phyloP scores from a whole-genome alignment of 2,888 invertebrate species.

The Hetaerina titia region DNA sequence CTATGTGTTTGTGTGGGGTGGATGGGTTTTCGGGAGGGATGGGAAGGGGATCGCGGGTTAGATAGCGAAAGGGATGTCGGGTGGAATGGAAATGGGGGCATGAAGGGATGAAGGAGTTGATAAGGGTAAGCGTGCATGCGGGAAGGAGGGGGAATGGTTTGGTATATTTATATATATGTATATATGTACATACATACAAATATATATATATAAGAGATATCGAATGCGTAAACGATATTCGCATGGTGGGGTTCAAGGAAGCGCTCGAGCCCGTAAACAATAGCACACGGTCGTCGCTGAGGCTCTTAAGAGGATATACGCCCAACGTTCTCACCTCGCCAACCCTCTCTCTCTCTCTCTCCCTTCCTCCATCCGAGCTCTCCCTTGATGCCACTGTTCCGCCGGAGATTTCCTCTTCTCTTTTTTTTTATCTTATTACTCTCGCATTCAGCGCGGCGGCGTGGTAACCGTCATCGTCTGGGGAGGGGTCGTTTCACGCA shows the following conservation, averaged over 20 bases:
- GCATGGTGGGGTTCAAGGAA: not conserved
- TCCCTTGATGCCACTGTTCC: not conserved
- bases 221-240: not conserved
- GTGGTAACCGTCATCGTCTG: not conserved
- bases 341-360: too few species aligned
- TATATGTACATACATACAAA: not conserved
- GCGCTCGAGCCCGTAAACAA: conserved; percentile 1
- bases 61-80: conserved; percentile 12
- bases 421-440: not conserved
- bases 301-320: not conserved
- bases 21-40: not conserved
- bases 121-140: not conserved
- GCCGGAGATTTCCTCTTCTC: not conserved
- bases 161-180: not conserved
- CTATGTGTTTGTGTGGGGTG: not conserved
- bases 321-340: not conserved
- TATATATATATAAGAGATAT: not conserved
- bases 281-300: not conserved
- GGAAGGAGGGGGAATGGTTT: conserved; percentile 13
- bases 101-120: not conserved
- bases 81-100: conserved; percentile 2
- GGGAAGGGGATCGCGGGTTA: not conserved
- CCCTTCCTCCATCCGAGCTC: too few species aligned
- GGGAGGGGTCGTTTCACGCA: not conserved
- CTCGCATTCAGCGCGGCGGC: not conserved